Evolutionary conservation across 1,140 invertebrate species (phyloP), one percentile per base, ranked within the genome.

Genomic region (Pachyrhynchus sulphureomaculatus): DNA sequence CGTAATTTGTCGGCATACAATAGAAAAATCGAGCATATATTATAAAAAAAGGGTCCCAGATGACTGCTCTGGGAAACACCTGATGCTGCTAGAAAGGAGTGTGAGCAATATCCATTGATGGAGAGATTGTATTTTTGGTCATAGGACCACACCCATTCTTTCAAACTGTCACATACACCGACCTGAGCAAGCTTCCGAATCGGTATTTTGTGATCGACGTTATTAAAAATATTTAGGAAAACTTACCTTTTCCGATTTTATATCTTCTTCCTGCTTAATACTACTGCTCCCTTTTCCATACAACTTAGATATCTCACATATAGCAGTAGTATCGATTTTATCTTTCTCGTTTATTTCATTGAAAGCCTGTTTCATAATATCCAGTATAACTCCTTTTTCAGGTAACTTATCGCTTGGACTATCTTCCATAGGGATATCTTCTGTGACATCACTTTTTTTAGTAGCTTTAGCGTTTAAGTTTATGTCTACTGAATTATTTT

Each of bases 351-450:
- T 51, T 13, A 64, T 61, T 36, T 78, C 73, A 52, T 78, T 78
- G 62, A 79, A 79, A 13, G 75, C 70, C 65, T 78, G 73, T 59
- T 77, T 77, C 77, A 79, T 79, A 23, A 75, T 77, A 63, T 77
- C 74, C 51, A 79, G 62, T 44, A 79, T 72, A 51, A 75, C 58
- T 13, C 69, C 70, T 62, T 77, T 78, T 60, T 79, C 76, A 23
- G 74, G 68, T 13, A 77, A 65, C 69, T 74, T 77, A 29, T 72
- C 65, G 52, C 75, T 68, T n/a, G 70, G 65, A 41, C 67, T 66
- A 37, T 74, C 75, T 45, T 70, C 74, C 52, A 76, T 49, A 24
- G 53, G 18, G 4, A 76, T 61, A 34, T 60, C 51, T 41, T 70
- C 67, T 18, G 48, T 20, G 21, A 54, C 32, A 17, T 13, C 20